These are phyloP conservation scores for Zophobas atratus DNA, from an alignment of 1,140 invertebrate species.

Conservation along the genomic window DNA sequence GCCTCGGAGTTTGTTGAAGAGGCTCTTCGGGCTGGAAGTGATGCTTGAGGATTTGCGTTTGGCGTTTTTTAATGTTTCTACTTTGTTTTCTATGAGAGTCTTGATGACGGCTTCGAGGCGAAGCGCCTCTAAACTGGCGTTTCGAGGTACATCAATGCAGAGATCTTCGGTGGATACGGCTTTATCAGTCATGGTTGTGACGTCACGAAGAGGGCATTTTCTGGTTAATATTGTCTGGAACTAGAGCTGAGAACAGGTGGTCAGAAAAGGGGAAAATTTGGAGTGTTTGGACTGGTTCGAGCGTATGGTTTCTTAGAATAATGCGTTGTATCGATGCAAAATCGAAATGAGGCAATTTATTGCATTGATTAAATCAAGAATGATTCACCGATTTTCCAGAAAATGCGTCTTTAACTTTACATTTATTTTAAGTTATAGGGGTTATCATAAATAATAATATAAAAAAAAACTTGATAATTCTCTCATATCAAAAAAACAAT, in stretches of 20 bases:
- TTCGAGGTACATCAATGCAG: constrained; percentile 59
- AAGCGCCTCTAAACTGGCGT: constrained; percentile 69
- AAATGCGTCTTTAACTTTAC: too few species aligned
- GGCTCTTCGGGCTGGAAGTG: constrained; percentile 62
- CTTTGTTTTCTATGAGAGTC: constrained; percentile 77
- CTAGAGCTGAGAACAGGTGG: background rate
- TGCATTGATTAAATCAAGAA: too few species aligned
- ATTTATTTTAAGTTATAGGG: too few species aligned
- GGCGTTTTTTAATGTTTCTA: constrained; percentile 64
- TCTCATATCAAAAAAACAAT: too few species aligned
- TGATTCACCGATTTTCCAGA: too few species aligned
- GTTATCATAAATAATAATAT: too few species aligned
- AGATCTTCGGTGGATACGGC: constrained; percentile 79
- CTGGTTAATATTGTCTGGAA: background rate
- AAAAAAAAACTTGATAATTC: too few species aligned
- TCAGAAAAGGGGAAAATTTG: background rate
- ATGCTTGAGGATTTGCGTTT: constrained; percentile 58
- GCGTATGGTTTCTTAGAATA: too few species aligned
- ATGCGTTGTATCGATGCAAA: too few species aligned
- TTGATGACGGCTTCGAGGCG: constrained; percentile 77
- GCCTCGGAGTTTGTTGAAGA: constrained; percentile 62
- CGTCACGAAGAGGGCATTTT: constrained; percentile 28
- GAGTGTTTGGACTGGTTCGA: background rate
- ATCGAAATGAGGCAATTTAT: too few species aligned
- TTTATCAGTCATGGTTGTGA: constrained; percentile 70